Percentiles rank a stretch among this genome's conserved stretches.
phyloP scores from a whole-genome alignment of 2,888 invertebrate species.

The Cepaea hortensis region DNA sequence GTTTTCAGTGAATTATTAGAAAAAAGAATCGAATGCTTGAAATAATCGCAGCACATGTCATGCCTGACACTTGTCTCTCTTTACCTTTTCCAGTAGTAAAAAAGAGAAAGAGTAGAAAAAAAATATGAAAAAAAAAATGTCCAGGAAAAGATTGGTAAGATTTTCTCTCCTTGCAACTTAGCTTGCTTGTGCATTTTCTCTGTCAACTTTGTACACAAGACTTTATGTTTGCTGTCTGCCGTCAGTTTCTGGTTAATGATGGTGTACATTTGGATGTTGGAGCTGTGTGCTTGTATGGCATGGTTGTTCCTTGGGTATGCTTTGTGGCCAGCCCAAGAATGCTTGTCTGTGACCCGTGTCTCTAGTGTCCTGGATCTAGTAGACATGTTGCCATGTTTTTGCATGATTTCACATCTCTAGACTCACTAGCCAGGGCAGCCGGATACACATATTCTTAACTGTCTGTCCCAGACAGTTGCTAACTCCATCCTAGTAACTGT shows the following conservation, averaged over 20 bases:
- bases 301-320: neutral
- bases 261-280: neutral
- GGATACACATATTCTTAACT: too few relatives aligned
- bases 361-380: neutral
- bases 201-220: neutral
- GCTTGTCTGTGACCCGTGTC: neutral
- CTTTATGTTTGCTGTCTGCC: neutral
- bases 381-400: neutral
- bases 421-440: too few relatives aligned
- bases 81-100: constrained; percentile 47
- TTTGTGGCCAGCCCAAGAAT: neutral
- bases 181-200: constrained; percentile 36
- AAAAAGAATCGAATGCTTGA: constrained; percentile 16
- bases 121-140: neutral
- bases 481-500: too few relatives aligned
- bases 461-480: too few relatives aligned
- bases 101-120: constrained; percentile 46
- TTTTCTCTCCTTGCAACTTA: constrained; percentile 1
- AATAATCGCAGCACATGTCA: constrained; percentile 4
- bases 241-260: neutral
- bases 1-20: neutral
- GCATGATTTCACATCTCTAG: neutral
- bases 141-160: constrained; percentile 39
- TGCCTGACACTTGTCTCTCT: constrained; percentile 39
- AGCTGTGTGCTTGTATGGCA: neutral